phyloP scores from a whole-genome alignment of 2,888 invertebrate species.

The Drosophila antonietae region DNA sequence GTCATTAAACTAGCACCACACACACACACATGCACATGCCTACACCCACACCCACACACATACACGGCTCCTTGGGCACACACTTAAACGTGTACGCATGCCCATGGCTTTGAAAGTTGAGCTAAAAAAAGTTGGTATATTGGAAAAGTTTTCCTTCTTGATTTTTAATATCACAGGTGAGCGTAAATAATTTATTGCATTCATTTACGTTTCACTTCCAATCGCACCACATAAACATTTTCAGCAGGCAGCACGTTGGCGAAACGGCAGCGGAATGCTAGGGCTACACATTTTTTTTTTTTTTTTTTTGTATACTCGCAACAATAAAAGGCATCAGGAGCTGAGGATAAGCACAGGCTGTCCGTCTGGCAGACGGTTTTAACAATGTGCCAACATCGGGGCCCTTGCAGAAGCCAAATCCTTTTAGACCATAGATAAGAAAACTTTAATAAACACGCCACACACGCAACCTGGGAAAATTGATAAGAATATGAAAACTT shows the following conservation, averaged over 20 bases:
- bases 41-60: background rate
- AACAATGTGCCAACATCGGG: constrained; percentile 73
- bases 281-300: constrained; percentile 52
- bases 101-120: constrained; percentile 63
- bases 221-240: constrained; percentile 74
- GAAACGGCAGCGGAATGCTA: constrained; percentile 16
- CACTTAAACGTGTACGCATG: constrained; percentile 27
- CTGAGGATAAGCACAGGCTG: constrained; percentile 24
- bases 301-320: constrained; percentile 64
- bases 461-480: constrained; percentile 76
- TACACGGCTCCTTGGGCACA: constrained; percentile 10
- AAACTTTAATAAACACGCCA: constrained; percentile 79
- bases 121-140: constrained; percentile 75
- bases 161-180: constrained; percentile 82
- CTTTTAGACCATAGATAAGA: constrained; percentile 75
- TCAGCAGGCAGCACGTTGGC: constrained; percentile 32
- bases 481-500: constrained; percentile 78
- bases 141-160: constrained; percentile 81
- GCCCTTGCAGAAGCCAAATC: constrained; percentile 57
- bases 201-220: constrained; percentile 81
- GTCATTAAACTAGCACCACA: constrained; percentile 63
- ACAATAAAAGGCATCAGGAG: constrained; percentile 62
- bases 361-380: constrained; percentile 41
- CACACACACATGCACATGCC: constrained; percentile 1
- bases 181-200: constrained; percentile 82